Conservation (phyloP, 2,113 vertebrate genomes). For the Sylvietta virens region DNA sequence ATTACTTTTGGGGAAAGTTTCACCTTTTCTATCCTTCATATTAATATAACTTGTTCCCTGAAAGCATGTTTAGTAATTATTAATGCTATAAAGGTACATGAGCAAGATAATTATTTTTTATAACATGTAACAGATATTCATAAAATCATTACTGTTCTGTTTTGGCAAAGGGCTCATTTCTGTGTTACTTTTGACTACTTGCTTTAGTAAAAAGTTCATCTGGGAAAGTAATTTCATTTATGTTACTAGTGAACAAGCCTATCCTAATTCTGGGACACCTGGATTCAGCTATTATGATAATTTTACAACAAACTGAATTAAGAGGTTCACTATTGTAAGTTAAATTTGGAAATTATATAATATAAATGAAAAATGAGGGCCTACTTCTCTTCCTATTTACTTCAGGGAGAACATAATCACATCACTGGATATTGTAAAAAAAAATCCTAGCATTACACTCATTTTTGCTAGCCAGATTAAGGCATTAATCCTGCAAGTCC, state of each 20-base stretch:
- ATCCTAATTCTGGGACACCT: not conserved
- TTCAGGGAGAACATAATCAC: not conserved
- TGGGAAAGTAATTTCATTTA: not conserved
- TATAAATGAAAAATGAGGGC: conserved; percentile 23
- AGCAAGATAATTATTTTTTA: not conserved
- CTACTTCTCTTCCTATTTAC: not conserved
- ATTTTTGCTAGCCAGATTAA: not conserved
- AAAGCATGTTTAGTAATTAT: not conserved
- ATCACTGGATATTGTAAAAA: not conserved
- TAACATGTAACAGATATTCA: not conserved
- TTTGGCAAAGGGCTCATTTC: not conserved
- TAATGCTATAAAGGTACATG: not conserved
- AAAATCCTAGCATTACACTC: not conserved
- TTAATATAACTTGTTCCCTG: not conserved
- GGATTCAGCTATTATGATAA: not conserved
- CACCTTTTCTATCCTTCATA: not conserved
- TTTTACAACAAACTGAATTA: conserved; percentile 36
- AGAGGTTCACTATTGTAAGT: not conserved
- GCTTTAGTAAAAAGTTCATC: not conserved
- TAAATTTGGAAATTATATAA: not conserved
- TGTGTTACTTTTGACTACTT: not conserved
- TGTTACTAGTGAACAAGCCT: not conserved
- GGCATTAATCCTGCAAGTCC: not conserved
- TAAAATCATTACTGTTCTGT: not conserved
- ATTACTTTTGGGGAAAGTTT: not conserved